These are phyloP conservation scores for Prinia subflava DNA, from an alignment of 2,113 vertebrate species.

Conservation along the genomic window DNA sequence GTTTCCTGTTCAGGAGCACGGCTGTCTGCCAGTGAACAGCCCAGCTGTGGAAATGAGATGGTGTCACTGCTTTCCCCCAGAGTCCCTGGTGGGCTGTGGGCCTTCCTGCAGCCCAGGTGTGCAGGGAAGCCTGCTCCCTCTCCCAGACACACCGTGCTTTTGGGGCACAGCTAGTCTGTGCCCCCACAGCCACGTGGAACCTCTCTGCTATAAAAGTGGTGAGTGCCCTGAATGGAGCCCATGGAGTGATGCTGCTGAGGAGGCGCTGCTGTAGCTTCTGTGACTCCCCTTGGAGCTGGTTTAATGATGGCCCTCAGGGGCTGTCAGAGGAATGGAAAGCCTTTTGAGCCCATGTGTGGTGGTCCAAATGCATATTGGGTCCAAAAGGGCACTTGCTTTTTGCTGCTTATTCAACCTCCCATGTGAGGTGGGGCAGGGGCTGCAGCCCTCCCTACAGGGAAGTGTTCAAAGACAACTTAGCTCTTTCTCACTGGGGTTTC, in stretches of 20 bases:
- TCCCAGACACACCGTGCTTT: fast-evolving
- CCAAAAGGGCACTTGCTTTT: background rate
- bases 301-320: background rate
- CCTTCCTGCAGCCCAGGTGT: background rate
- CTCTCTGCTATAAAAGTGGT: background rate
- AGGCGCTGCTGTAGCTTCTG: background rate
- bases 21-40: background rate
- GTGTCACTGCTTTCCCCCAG: background rate
- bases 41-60: background rate
- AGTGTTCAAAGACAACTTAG: background rate
- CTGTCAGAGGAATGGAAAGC: background rate
- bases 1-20: background rate
- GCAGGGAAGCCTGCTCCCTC: background rate
- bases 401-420: background rate
- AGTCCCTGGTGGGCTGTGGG: background rate
- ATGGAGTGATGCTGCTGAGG: background rate
- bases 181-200: fast-evolving
- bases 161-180: background rate
- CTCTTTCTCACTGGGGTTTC: fast-evolving
- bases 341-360: fast-evolving
- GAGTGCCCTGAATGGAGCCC: background rate
- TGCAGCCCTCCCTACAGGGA: background rate
- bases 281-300: background rate
- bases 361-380: background rate
- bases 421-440: background rate